Percentiles rank a stretch among this genome's conserved stretches.
Evolutionary conservation across 2,797 vertebrate genomes (phyloP).

Genomic region (Microctenopoma stevenorrisi): DNA sequence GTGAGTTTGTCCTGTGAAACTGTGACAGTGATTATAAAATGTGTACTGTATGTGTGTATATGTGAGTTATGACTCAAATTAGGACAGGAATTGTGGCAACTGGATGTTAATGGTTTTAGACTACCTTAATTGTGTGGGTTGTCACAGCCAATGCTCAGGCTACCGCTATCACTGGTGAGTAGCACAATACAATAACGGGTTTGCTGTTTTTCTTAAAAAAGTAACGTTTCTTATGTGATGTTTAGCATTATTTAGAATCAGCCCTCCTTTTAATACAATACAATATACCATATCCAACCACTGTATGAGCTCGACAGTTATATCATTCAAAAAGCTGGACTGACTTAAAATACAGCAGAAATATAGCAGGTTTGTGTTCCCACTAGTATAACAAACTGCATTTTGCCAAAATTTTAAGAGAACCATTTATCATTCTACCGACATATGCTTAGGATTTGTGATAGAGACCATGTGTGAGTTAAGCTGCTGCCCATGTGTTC

Average conservation of each 20-base stretch:
- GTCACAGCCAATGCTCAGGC: neutral
- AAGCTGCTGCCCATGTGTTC: conserved; percentile 14
- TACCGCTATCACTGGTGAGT: neutral
- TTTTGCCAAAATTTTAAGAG: neutral
- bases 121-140: neutral
- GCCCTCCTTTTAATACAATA: neutral
- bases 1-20: too few relatives aligned
- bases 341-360: neutral
- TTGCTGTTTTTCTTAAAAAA: neutral
- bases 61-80: neutral
- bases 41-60: neutral
- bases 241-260: too few relatives aligned
- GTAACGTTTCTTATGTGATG: too few relatives aligned
- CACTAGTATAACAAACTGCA: conserved; percentile 6
- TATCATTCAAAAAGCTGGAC: neutral
- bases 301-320: neutral
- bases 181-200: neutral
- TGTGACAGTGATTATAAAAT: too few relatives aligned
- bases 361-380: neutral
- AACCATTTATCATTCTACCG: neutral
- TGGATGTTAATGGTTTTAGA: neutral
- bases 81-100: neutral
- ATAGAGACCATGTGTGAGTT: conserved; percentile 2
- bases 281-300: neutral
- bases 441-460: conserved; percentile 4